A percentile compares a stretch with the other conserved stretches of the same genome.
Evolutionary conservation across 2,797 vertebrate species (phyloP).

Genomic region (Gallinago stenura): DNA sequence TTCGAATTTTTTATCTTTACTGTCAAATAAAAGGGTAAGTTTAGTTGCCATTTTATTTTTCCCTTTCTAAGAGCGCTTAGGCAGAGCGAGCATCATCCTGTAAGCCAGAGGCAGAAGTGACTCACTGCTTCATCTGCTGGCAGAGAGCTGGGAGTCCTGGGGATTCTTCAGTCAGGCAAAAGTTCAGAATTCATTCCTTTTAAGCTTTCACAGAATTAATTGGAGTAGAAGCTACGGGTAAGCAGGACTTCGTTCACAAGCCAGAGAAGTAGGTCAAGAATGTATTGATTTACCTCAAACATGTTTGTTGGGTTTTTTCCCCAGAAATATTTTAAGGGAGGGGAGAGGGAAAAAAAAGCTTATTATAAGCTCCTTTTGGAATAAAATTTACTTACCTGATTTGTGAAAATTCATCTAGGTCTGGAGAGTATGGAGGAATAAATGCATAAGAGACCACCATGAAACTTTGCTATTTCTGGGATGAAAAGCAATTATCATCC

Average conservation of each 20-base stretch:
- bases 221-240: not conserved
- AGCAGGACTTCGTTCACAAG: not conserved
- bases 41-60: not conserved
- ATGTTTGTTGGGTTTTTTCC: not conserved
- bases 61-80: not conserved
- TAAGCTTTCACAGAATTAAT: not conserved
- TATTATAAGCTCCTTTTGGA: not conserved
- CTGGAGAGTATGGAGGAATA: not conserved
- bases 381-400: not conserved
- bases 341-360: not conserved
- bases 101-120: not conserved
- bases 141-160: not conserved
- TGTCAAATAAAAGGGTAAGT: not conserved
- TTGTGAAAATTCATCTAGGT: not conserved
- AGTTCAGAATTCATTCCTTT: not conserved
- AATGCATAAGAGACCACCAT: fast-evolving
- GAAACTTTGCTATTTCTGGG: not conserved
- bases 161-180: not conserved
- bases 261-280: not conserved
- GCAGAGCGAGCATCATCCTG: not conserved
- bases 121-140: not conserved
- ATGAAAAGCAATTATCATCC: not conserved
- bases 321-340: not conserved
- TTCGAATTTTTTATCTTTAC: not conserved
- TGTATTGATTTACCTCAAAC: not conserved